Evolutionary conservation across 2,888 invertebrate species (phyloP), one percentile per base, ranked within the genome.

Genomic region (Malacosoma neustria): DNA sequence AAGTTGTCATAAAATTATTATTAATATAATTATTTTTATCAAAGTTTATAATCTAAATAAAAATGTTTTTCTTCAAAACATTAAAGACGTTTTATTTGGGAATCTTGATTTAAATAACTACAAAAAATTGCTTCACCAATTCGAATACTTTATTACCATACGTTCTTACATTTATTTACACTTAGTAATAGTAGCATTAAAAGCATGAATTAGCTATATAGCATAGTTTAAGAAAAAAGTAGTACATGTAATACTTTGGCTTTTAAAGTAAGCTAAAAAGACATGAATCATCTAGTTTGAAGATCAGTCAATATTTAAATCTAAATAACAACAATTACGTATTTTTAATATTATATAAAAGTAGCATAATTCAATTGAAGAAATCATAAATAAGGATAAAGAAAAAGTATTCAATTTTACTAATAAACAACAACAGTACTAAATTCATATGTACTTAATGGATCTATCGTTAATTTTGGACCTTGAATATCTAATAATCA

Each of bases 11-110:
- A 84, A 84, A 86, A 85, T 22, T 84, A 84, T 82, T 82, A 82
- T 82, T 85, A 85, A 84, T 85, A 85, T 85, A 85, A 86, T 86
- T 80, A 86, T 86, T 87, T 87, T 86, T 87, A 87, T 87, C 87
- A 87, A 87, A 87, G 86, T 87, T 87, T 87, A 87, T 87, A 87
- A 87, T 85, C 86, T 85, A 81, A 86, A 87, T 86, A 85, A 85
- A 87, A 82, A 84, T 77, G 81, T 82, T 84, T 85, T 86, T 81
- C 86, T 85, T 81, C 81, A 82, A 81, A 81, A 82, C 76, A 72
- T 70, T 59, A 51, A 43, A 44, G 43, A 60, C 40, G 63, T 69
- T 67, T 72, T 57, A 46, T 60, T 50, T 55, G 48, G 31, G 37
- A 29, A 36, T 15, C 37, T 29, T 11, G 13, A 32, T 4, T 3